Conservation (phyloP, 2,113 vertebrate genomes). For the Hyaena hyaena region DNA sequence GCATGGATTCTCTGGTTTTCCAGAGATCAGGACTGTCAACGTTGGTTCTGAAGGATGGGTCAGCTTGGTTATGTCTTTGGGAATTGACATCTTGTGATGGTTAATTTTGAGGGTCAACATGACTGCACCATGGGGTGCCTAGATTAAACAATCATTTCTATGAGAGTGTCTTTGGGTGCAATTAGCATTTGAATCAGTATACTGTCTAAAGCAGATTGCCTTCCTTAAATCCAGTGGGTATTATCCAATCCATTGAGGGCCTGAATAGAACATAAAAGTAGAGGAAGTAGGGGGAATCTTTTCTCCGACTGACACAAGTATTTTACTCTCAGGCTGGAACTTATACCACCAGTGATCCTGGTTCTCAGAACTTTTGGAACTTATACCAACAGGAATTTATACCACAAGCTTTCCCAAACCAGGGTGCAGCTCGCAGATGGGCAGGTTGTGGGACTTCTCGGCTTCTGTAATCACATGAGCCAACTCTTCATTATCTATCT, state of each 20-base stretch:
- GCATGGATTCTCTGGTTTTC: not conserved
- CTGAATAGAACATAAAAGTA: not conserved
- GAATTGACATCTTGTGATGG: not conserved
- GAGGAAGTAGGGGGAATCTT: not conserved
- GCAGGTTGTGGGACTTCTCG: not conserved
- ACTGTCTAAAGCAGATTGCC: not conserved
- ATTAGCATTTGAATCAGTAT: not conserved
- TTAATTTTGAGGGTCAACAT: not conserved
- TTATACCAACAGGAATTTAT: not conserved
- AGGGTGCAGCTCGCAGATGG: not conserved
- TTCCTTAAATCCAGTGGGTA: not conserved
- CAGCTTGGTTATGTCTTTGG: not conserved
- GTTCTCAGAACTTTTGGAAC: not conserved
- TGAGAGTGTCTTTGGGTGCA: not conserved
- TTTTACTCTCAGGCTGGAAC: not conserved
- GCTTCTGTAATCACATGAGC: not conserved
- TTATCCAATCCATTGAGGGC: not conserved
- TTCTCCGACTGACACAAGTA: not conserved
- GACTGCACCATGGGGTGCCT: not conserved
- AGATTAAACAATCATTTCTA: not conserved
- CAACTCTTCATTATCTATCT: not conserved
- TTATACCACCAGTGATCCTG: not conserved
- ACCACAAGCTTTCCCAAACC: not conserved
- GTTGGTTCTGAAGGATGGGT: not conserved
- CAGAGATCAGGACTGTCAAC: not conserved